Evolutionary conservation across 2,888 invertebrate species (phyloP), one percentile per base, ranked within the genome.

Genomic region (Clepsis dumicolana): DNA sequence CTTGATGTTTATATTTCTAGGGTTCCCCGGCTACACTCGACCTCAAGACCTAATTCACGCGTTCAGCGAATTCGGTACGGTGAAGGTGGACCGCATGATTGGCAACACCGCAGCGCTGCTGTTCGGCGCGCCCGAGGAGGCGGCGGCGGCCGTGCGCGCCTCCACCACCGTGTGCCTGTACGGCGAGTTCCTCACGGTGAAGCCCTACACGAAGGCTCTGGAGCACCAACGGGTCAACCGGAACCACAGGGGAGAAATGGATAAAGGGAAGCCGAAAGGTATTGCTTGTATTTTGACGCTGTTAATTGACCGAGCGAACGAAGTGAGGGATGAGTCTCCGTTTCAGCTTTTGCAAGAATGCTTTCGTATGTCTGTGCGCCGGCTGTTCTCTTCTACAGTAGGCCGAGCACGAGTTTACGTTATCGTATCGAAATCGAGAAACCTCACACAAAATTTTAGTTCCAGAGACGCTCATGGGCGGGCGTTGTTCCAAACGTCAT

Each of bases 11-110:
- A n/a, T n/a, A n/a, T 18, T 75, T 75, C 0, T 77, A 91, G 92
- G 89, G 0, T 91, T 81, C 73, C 90, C 91, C 0, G 61, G 70
- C 1, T 91, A 83, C 79, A 82, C 87, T 0, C 85, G 85, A 56
- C 69, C 81, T 0, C 80, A 82, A 25, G 92, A 92, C 64, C 65
- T 92, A 0, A 38, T 75, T 8, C 79, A 81, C 0, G 77, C 81
- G 1, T 86, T 91, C 71, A 32, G 75, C 0, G 64, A 73, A 35
- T 85, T 86, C 70, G 91, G 90, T 0, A 32, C 50, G 0, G 81
- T 83, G 32, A 54, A 44, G 0, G 75, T 90, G 1, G 87, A 87
- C 16, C 72, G 71, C 5, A 68, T 85, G 21, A 77, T 65, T 48
- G 72, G 73, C 14, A 75, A 75, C 21, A 73, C 75, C 32, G 83